Conservation (phyloP, 2,797 vertebrate species). For the Phrynocephalus guinanensis region DNA sequence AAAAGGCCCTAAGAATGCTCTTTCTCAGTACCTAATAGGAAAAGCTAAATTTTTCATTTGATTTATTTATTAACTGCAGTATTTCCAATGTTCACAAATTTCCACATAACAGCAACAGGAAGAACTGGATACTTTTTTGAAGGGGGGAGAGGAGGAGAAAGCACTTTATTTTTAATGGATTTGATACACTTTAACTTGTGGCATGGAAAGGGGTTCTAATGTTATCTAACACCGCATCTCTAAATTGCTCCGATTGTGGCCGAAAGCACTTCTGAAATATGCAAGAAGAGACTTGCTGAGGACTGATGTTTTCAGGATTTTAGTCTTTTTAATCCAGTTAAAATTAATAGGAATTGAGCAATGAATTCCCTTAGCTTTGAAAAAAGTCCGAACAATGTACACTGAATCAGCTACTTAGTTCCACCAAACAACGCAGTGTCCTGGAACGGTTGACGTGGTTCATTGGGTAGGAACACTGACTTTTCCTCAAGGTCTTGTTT, state of each 20-base stretch:
- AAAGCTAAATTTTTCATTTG: background rate
- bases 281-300: accelerated
- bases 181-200: background rate
- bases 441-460: slow-evolving; percentile 59
- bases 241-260: background rate
- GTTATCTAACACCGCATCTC: background rate
- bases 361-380: slow-evolving; percentile 17
- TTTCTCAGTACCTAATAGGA: background rate
- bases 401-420: background rate
- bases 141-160: too few relatives aligned
- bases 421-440: background rate
- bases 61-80: background rate
- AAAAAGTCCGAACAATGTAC: slow-evolving; percentile 37
- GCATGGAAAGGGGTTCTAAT: background rate
- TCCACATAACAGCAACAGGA: too few relatives aligned
- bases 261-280: background rate
- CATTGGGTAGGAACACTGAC: slow-evolving; percentile 69
- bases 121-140: too few relatives aligned
- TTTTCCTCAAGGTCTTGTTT: slow-evolving; percentile 53
- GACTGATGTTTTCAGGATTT: slow-evolving; percentile 20
- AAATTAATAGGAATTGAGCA: slow-evolving; percentile 32
- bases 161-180: background rate
- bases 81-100: background rate
- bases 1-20: too few relatives aligned
- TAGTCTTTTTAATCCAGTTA: background rate